These are phyloP conservation scores for Esox lucius DNA, from an alignment of 2,797 vertebrate genomes.

Conservation along the genomic window DNA sequence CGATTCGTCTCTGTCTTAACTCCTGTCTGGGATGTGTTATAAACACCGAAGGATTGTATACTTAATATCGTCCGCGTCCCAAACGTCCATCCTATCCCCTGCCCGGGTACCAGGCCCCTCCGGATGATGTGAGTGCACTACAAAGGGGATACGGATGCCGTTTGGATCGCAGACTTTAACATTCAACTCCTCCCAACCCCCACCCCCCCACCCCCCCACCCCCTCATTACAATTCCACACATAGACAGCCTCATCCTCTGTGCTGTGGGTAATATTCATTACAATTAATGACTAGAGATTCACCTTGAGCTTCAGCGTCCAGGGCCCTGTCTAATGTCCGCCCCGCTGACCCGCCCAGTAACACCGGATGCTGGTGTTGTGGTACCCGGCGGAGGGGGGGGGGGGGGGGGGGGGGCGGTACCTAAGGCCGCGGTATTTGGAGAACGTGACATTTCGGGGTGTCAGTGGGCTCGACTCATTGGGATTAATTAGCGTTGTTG, in stretches of 20 bases:
- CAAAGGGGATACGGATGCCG: neutral
- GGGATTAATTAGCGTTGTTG: neutral
- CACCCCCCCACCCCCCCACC: neutral
- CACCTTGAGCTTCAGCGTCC: slow-evolving; percentile 19
- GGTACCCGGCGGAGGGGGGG: too few species aligned
- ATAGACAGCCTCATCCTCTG: neutral
- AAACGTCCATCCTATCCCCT: neutral
- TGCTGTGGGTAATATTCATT: slow-evolving; percentile 1
- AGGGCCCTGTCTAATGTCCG: slow-evolving; percentile 9
- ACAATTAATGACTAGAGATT: slow-evolving; percentile 16
- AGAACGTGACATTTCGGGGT: slow-evolving; percentile 7
- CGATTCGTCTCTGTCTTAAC: slow-evolving; percentile 90
- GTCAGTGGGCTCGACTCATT: neutral
- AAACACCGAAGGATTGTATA: slow-evolving; percentile 62
- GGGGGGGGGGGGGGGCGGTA: too few species aligned
- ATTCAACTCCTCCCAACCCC: slow-evolving; percentile 55
- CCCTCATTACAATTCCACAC: neutral
- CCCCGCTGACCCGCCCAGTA: slow-evolving; percentile 23
- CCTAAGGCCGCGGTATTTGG: neutral
- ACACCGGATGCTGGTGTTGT: too few species aligned
- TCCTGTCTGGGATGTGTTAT: slow-evolving; percentile 75
- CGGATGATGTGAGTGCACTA: neutral
- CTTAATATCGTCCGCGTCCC: neutral
- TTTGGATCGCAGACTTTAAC: slow-evolving; percentile 23
- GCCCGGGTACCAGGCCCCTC: slow-evolving; percentile 21